phyloP scores from a whole-genome alignment of 2,797 vertebrate genomes.

The Enteromius treurensis region DNA sequence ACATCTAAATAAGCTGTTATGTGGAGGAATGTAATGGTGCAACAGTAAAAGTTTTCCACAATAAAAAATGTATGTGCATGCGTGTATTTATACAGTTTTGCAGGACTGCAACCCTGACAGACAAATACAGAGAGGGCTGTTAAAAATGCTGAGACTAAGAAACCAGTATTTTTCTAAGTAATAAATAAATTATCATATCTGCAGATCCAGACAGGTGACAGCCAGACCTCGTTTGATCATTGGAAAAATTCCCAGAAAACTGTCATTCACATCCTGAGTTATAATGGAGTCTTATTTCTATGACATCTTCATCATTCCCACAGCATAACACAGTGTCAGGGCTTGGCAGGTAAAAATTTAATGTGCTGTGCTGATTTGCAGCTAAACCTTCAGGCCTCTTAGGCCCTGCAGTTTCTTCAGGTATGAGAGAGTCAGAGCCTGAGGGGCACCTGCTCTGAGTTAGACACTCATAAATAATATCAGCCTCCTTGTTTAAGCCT shows the following conservation, averaged over 20 bases:
- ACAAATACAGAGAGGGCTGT: background rate
- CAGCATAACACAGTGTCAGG: conserved; percentile 51
- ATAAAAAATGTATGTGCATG: background rate
- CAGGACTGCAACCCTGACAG: background rate
- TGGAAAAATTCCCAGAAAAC: conserved; percentile 34
- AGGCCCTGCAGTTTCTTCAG: conserved; percentile 50
- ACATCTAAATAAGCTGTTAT: background rate
- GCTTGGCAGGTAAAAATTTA: conserved; percentile 42
- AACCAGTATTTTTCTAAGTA: background rate
- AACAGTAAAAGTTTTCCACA: background rate
- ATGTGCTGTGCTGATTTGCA: conserved; percentile 54
- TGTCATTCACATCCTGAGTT: conserved; percentile 23
- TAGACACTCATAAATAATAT: conserved; percentile 60
- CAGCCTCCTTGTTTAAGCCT: conserved; percentile 44
- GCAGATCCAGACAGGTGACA: conserved; percentile 42
- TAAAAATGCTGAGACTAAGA: conserved; percentile 34
- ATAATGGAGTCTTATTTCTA: conserved; percentile 51
- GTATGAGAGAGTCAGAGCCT: conserved; percentile 54
- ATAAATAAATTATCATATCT: conserved; percentile 43
- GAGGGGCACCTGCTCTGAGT: conserved; percentile 50
- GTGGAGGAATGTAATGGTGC: background rate
- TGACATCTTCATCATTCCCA: conserved; percentile 61
- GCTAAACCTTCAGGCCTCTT: conserved; percentile 53
- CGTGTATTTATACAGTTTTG: background rate
- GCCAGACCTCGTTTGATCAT: conserved; percentile 39